These are phyloP conservation scores for Labia minor DNA, from an alignment of 2,888 invertebrate genomes.

Conservation along the genomic window DNA sequence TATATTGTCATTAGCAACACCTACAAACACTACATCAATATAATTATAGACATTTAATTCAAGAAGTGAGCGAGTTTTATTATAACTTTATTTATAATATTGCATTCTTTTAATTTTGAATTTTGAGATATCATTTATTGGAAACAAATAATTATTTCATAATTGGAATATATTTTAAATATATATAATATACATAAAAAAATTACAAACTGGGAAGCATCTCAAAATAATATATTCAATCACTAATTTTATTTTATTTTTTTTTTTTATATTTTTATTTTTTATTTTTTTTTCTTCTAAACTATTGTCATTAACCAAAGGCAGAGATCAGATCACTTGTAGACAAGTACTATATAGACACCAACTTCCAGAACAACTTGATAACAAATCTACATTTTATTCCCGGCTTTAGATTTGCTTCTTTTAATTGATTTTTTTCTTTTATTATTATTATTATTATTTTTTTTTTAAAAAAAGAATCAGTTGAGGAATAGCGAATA, in stretches of 20 bases:
- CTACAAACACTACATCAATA: not conserved
- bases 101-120: not conserved
- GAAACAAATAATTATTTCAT: not conserved
- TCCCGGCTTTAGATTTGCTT: not conserved
- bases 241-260: too few species aligned
- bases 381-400: not conserved
- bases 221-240: not conserved
- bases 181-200: not conserved
- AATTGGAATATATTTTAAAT: too few species aligned
- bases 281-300: not conserved
- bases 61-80: conserved; percentile 4
- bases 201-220: not conserved
- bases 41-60: not conserved
- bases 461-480: too few species aligned
- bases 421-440: not conserved
- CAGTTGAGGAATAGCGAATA: not conserved
- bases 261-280: too few species aligned
- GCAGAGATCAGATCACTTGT: conserved; percentile 4
- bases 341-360: conserved; percentile 1
- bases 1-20: conserved; percentile 13
- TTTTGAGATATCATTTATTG: not conserved
- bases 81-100: not conserved
- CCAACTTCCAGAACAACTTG: not conserved
- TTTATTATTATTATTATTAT: not conserved
- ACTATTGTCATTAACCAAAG: not conserved